Evolutionary conservation across 2,888 invertebrate species (phyloP), one percentile per base, ranked within the genome.

Genomic region (Thera britannica): DNA sequence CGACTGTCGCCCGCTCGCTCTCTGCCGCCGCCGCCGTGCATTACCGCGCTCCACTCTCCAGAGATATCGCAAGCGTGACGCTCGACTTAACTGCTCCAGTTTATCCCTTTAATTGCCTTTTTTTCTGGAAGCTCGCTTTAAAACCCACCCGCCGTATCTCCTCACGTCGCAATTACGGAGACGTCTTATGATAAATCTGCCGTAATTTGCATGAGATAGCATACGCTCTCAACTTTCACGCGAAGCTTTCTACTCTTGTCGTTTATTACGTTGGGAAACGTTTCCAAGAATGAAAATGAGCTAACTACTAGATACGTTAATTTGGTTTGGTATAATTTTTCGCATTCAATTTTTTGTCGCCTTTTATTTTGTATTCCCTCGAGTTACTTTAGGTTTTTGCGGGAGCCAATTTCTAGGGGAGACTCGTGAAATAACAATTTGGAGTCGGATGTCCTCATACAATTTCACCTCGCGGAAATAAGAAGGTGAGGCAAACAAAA

Each of bases 121-220:
- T 23, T 93, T 93, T 93, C 90, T 91, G 86, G 83, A 86, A 86
- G 88, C 85, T 86, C 88, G 86, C 89, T 91, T 91, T 86, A 90
- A 69, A 92, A 86, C 86, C 89, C 84, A 82, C 87, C 84, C 87
- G 87, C 91, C 90, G 87, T 93, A 93, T 93, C 93, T 93, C 84
- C 92, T 91, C 93, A 93, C 92, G 93, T 93, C 92, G 92, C 91
- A 93, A 93, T 93, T 93, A 93, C 88, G 86, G 92, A 90, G 93
- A 92, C 91, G 90, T 92, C 91, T 92, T 92, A 93, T 93, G 93
- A 93, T 93, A 93, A 93, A 93, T 93, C 93, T 93, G 84, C 89
- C 86, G 92, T 92, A 93, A 93, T 93, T 93, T 93, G 92, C 93
- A 93, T 93, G 92, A 93, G 92, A 93, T 92, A 93, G 93, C 93